Conservation (phyloP, 2,113 vertebrate species). For the Myotis davidii region DNA sequence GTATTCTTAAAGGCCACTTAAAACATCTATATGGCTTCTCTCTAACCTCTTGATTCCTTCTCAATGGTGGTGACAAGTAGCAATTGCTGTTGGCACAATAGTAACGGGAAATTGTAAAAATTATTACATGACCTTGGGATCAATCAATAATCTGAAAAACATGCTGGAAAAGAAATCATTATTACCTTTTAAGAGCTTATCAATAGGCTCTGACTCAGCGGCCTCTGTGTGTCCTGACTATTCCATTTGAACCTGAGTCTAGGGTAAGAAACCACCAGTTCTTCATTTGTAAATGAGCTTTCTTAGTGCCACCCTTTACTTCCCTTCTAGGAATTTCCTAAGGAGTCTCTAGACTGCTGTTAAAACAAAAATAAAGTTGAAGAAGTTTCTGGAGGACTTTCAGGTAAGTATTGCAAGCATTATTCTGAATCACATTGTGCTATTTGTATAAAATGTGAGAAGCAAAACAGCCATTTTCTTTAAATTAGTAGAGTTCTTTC, state of each 20-base stretch:
- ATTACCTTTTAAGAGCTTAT: conserved; percentile 25
- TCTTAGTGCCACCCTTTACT: background rate
- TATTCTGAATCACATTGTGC: background rate
- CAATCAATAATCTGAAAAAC: conserved; percentile 44
- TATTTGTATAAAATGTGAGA: background rate
- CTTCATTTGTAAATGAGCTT: background rate
- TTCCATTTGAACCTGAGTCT: background rate
- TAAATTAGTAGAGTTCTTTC: background rate
- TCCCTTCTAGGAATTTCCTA: background rate
- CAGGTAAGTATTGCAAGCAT: background rate
- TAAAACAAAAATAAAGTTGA: conserved; percentile 14
- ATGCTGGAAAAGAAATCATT: conserved; percentile 43
- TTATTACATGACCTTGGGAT: conserved; percentile 49
- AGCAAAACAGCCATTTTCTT: background rate
- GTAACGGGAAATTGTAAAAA: conserved; percentile 41
- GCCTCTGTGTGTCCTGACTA: background rate
- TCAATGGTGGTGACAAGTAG: background rate
- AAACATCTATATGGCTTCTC: background rate
- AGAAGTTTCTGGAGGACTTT: background rate
- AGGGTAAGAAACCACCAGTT: background rate
- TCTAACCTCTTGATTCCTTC: background rate
- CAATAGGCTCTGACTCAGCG: conserved; percentile 9
- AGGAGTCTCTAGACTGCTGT: background rate
- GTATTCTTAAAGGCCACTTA: background rate
- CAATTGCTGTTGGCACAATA: conserved; percentile 6